These are phyloP conservation scores for Pseudococcus viburni DNA, from an alignment of 2,888 invertebrate genomes.

Conservation along the genomic window DNA sequence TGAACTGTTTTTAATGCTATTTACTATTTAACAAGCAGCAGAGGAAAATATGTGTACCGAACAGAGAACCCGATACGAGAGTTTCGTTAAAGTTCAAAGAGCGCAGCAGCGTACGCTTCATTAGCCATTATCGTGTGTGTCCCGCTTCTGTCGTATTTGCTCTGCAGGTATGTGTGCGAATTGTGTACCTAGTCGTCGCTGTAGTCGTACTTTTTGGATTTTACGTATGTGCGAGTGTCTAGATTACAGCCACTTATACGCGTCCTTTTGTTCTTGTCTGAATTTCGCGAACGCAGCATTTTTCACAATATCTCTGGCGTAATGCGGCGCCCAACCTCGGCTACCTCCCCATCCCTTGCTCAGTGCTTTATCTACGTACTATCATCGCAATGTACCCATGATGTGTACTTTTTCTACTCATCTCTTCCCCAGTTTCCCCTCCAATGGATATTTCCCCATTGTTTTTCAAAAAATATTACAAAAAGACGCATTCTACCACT, in stretches of 20 bases:
- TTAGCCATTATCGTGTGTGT: conserved; percentile 45
- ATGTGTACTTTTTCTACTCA: neutral
- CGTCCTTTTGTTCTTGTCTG: conserved; percentile 54
- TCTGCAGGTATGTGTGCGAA: neutral
- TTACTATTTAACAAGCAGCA: conserved; percentile 55
- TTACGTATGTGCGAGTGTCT: neutral
- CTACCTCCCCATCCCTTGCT: too few species aligned
- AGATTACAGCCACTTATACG: conserved; percentile 59
- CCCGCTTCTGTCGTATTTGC: conserved; percentile 9
- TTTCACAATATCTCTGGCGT: conserved; percentile 35
- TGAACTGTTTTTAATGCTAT: conserved; percentile 60
- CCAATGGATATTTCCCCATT: neutral
- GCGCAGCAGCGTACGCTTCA: conserved; percentile 61
- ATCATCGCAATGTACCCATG: neutral
- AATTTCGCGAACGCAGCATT: conserved; percentile 60
- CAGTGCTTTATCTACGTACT: neutral
- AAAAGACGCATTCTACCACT: neutral
- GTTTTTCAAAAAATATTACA: neutral
- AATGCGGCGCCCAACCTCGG: neutral
- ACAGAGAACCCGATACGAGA: conserved; percentile 28
- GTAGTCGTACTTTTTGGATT: neutral
- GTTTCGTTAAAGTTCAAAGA: conserved; percentile 62
- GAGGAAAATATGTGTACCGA: conserved; percentile 23
- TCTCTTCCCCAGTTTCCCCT: neutral
- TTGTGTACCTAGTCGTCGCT: neutral